phyloP scores from a whole-genome alignment of 2,797 vertebrate species.

The Pangasius mekongensis region DNA sequence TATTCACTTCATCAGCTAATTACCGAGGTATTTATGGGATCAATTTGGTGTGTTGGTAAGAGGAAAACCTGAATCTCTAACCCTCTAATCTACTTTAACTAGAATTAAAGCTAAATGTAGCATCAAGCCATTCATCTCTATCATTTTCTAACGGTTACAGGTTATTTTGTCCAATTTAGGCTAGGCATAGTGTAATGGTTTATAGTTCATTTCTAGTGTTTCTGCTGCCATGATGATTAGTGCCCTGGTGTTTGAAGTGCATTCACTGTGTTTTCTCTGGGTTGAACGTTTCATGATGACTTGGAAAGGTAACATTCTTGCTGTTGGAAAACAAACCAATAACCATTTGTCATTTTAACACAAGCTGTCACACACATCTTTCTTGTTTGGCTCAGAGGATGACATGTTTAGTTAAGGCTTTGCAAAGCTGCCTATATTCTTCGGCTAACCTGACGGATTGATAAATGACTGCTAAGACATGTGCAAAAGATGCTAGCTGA shows the following conservation, averaged over 20 bases:
- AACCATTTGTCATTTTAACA: constrained; percentile 29
- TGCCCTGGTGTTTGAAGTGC: background rate
- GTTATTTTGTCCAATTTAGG: background rate
- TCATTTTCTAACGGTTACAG: background rate
- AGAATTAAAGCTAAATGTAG: constrained; percentile 34
- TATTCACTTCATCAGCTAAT: background rate
- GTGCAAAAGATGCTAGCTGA: background rate
- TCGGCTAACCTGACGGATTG: background rate
- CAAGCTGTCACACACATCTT: constrained; percentile 12
- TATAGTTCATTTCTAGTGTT: constrained; percentile 4
- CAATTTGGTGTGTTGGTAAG: background rate
- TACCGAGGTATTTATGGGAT: background rate
- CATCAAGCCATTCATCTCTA: background rate
- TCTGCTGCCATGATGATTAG: constrained; percentile 24
- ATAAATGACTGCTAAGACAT: background rate
- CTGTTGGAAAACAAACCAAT: background rate
- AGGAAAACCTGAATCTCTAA: background rate
- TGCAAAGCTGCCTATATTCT: constrained; percentile 15
- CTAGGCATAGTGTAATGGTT: constrained; percentile 16
- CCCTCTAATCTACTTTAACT: background rate
- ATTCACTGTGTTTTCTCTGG: constrained; percentile 11
- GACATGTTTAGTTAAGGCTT: constrained; percentile 27
- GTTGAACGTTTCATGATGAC: constrained; percentile 26
- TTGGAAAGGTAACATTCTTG: constrained; percentile 16
- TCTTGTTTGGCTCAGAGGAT: constrained; percentile 16